These are phyloP conservation scores for Tachina grossa DNA, from an alignment of 2,888 invertebrate genomes.

Conservation along the genomic window DNA sequence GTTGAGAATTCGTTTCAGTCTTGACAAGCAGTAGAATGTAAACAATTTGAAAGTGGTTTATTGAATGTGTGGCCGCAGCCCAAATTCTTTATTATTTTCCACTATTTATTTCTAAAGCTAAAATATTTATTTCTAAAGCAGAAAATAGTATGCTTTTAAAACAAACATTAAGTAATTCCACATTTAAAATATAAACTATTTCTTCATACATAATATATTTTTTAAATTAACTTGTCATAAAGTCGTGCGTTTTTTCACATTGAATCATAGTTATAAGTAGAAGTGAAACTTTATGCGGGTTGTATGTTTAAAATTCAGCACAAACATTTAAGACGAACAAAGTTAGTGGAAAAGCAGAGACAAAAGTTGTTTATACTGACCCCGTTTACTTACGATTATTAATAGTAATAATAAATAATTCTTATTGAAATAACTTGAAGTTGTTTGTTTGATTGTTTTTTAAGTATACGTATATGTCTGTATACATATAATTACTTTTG, in stretches of 20 bases:
- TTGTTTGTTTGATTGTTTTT: neutral
- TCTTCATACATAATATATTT: neutral
- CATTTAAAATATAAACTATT: neutral
- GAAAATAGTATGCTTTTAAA: too few species aligned
- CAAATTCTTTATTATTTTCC: neutral
- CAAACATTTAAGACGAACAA: conserved; percentile 30
- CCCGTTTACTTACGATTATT: conserved; percentile 42
- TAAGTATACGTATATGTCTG: neutral
- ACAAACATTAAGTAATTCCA: neutral
- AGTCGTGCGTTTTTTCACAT: conserved; percentile 4
- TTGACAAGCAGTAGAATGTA: too few species aligned
- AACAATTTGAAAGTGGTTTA: too few species aligned
- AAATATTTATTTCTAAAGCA: neutral
- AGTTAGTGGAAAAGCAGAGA: conserved; percentile 20
- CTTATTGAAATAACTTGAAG: conserved; percentile 8
- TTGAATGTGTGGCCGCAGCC: too few species aligned
- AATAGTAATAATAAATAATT: conserved; percentile 25
- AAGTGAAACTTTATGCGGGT: conserved; percentile 38
- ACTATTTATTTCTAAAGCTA: neutral
- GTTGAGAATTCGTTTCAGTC: too few species aligned
- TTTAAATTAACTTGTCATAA: neutral
- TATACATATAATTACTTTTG: neutral
- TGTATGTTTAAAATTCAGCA: conserved; percentile 33
- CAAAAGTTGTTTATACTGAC: conserved; percentile 62
- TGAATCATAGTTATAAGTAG: neutral